phyloP scores from a whole-genome alignment of 1,140 invertebrate species.

The Piezodorus guildinii region DNA sequence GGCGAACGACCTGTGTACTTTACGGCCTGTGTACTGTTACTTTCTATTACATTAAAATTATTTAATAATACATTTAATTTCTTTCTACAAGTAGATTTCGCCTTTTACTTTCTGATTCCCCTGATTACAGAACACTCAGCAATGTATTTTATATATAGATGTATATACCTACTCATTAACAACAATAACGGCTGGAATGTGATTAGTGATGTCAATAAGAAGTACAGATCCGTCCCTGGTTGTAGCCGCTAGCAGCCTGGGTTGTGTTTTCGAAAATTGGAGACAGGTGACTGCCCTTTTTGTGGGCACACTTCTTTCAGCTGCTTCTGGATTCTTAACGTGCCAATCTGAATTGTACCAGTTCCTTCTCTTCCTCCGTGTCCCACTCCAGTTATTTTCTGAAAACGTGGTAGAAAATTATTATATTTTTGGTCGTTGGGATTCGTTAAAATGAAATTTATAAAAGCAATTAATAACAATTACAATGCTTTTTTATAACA shows the following conservation, averaged over 20 bases:
- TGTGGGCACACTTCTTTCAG: background rate
- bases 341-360: background rate
- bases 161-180: background rate
- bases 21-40: no score
- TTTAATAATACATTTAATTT: no score
- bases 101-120: no score
- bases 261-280: background rate
- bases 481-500: no score
- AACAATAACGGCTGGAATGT: background rate
- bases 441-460: no score
- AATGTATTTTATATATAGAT: no score
- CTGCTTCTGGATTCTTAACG: background rate
- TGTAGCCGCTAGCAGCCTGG: background rate
- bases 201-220: background rate
- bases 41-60: no score
- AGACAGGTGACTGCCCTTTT: background rate
- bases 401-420: background rate
- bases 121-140: no score
- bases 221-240: background rate
- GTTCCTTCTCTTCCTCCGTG: background rate
- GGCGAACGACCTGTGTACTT: no score
- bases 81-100: no score
- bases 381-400: background rate
- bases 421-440: no score
- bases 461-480: no score